These are phyloP conservation scores for Platichthys flesus DNA, from an alignment of 2,113 vertebrate genomes.

Conservation along the genomic window DNA sequence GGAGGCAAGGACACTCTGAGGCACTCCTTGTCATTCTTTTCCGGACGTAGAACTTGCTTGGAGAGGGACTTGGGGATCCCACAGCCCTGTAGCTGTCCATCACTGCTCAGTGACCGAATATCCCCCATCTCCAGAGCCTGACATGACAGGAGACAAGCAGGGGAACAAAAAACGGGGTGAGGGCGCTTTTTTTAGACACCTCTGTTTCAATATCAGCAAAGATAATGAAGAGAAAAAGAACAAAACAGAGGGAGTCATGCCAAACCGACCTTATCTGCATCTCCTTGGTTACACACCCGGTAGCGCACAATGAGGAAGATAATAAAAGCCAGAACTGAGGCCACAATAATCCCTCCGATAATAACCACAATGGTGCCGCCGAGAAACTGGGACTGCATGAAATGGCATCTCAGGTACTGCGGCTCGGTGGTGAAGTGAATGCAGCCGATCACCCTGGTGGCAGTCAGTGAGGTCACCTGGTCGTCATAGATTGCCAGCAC, in stretches of 20 bases:
- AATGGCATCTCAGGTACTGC: constrained; percentile 96
- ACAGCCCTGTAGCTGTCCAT: constrained; percentile 90
- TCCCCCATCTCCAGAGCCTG: constrained; percentile 92
- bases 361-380: constrained; percentile 99
- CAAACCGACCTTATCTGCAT: constrained; percentile 86
- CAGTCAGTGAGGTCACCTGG: constrained; percentile 94
- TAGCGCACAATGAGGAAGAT: constrained; percentile 99
- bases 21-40: constrained; percentile 85
- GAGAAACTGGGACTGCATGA: constrained; percentile 99
- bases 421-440: constrained; percentile 95
- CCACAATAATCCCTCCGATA: constrained; percentile 98
- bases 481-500: constrained; percentile 98
- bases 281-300: constrained; percentile 94
- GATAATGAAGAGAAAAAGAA: constrained; percentile 29
- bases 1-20: constrained; percentile 80
- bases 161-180: constrained; percentile 11
- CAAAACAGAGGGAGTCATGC: constrained; percentile 1
- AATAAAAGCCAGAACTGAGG: constrained; percentile 97
- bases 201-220: constrained; percentile 4
- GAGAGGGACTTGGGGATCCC: constrained; percentile 88
- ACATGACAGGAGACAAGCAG: not conserved
- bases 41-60: constrained; percentile 91
- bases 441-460: constrained; percentile 96
- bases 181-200: not conserved
- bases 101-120: constrained; percentile 94